Conservation (phyloP, 2,113 vertebrate genomes). For the Ageneiosus marmoratus region DNA sequence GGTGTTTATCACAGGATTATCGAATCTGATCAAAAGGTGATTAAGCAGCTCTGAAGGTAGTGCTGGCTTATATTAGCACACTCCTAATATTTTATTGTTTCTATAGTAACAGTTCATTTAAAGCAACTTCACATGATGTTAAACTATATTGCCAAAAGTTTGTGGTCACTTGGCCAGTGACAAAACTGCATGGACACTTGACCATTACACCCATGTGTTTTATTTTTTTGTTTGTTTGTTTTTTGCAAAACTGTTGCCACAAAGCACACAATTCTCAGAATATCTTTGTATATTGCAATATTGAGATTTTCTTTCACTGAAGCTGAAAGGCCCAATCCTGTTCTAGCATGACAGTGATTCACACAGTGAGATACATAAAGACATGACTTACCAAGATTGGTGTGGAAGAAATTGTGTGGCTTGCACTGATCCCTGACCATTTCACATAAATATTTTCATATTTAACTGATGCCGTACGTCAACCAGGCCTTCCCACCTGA, state of each 20-base stretch:
- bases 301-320: neutral
- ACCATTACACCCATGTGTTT: neutral
- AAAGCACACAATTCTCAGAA: neutral
- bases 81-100: neutral
- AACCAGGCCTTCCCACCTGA: neutral
- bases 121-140: neutral
- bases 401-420: neutral
- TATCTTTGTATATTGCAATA: neutral
- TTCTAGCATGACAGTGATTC: neutral
- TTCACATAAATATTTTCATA: neutral
- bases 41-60: neutral
- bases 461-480: neutral
- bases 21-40: neutral
- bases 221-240: too few species aligned
- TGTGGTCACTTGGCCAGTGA: too few species aligned
- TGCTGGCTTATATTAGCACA: neutral
- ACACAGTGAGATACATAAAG: neutral
- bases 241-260: neutral
- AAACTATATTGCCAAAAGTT: neutral
- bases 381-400: neutral
- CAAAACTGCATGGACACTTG: too few species aligned
- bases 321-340: neutral
- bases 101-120: neutral
- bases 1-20: neutral
- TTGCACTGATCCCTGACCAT: neutral